Evolutionary conservation across 2,888 invertebrate species (phyloP), one percentile per base, ranked within the genome.

Genomic region (Girardia tigrina): DNA sequence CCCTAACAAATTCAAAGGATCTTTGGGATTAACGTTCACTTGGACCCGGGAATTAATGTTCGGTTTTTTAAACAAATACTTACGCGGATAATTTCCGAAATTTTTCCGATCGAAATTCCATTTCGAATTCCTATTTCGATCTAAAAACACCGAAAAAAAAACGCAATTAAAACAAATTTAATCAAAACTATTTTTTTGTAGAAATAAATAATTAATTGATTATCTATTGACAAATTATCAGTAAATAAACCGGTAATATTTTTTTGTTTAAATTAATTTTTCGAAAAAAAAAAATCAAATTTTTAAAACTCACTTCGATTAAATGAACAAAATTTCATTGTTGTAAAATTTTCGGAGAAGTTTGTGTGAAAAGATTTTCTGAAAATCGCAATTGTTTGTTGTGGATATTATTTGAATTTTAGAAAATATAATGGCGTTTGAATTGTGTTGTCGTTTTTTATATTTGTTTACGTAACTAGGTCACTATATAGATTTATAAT

Each of bases 41-140:
- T 56, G 56, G 23, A 20, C 4, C 23, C n/a, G 4, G 8, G n/a
- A 4, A 56, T 56, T 56, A 6, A 56, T 2, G 23, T 56, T 56
- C 23, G 56, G 56, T 23, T 23, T 4, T 56, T 56, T 56, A 56
- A 56, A 56, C n/a, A 56, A 56, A 56, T 56, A 56, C n/a, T n/a
- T 56, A 2, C 56, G 56, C 4, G 56, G 56, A 56, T 20, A 56
- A 12, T 56, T 56, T 56, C 56, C 23, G 4, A 56, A 6, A 56
- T 56, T 20, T 56, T 56, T 56, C n/a, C 23, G n/a, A n/a, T 56
- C 56, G n/a, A n/a, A n/a, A 56, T 56, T 56, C 56, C 56, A 56
- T 56, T 56, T 4, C 6, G 4, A 12, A 20, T 56, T 56, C 4
- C 23, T 56, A 23, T 20, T 20, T 56, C 23, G n/a, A 56, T 56